Conservation (phyloP, 2,113 vertebrate species). For the Trogon melanurus region DNA sequence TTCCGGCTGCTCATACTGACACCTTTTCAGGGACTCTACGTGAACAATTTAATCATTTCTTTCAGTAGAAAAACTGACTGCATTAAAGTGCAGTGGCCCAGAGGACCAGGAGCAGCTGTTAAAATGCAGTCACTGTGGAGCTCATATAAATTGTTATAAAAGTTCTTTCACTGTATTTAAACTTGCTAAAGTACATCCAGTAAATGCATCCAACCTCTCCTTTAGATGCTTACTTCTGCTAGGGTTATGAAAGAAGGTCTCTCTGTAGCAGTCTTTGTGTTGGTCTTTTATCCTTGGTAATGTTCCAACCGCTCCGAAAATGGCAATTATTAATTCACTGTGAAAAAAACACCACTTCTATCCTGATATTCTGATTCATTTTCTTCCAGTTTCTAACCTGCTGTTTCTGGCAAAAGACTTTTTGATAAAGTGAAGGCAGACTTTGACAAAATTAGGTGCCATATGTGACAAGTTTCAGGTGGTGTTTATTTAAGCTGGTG, state of each 20-base stretch:
- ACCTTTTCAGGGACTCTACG: constrained; percentile 55
- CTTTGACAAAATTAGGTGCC: constrained; percentile 56
- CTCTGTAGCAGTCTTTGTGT: constrained; percentile 51
- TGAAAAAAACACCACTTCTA: not conserved
- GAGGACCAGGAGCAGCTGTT: constrained; percentile 64
- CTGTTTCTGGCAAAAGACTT: constrained; percentile 60
- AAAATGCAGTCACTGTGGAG: constrained; percentile 47
- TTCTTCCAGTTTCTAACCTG: constrained; percentile 56
- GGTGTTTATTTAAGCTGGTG: constrained; percentile 45
- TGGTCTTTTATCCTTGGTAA: constrained; percentile 51
- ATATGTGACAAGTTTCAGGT: constrained; percentile 33
- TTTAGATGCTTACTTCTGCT: constrained; percentile 6
- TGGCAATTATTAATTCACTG: constrained; percentile 47
- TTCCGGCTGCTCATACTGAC: constrained; percentile 50
- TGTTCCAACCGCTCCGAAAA: constrained; percentile 29
- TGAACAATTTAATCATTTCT: constrained; percentile 45
- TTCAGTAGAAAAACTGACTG: constrained; percentile 57
- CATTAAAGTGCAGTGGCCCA: constrained; percentile 29
- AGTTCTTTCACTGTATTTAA: constrained; percentile 51
- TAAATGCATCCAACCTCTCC: constrained; percentile 21
- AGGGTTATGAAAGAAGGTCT: constrained; percentile 32
- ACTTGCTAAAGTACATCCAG: constrained; percentile 14
- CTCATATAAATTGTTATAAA: constrained; percentile 54
- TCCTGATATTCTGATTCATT: constrained; percentile 27
- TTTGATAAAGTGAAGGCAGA: constrained; percentile 57